Base-by-base conservation (phyloP, 2,113 vertebrate genomes). In the Tiliqua scincoides region DNA sequence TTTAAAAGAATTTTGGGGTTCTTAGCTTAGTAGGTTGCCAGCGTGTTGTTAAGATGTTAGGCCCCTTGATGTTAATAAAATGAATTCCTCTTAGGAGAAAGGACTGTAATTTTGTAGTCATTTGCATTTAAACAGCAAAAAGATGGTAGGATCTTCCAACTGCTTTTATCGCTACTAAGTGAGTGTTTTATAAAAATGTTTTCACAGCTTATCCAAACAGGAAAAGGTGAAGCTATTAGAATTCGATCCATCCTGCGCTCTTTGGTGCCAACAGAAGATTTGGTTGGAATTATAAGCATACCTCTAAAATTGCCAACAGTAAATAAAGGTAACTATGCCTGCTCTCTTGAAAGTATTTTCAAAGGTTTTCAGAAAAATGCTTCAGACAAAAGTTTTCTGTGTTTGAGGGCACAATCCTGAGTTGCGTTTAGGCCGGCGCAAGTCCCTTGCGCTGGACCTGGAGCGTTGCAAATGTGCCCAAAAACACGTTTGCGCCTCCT, bases 271-370 rank as follows among this genome's bases (percentile, higher is more conserved):
- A 99, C 97, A 0, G 98, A 99, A 85, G 99, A 99, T 92, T 97
- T 99, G 79, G 99, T 99, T 61, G 99, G 99, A 52, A 99, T 98
- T 89, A 99, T 99, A 95, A 99, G 99, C 91, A 99, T 99, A 91
- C 98, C 98, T 6, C 96, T 99, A 71, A 99, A 98, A 87, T 96
- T 99, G 92, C 98, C 99, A n/a, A 94, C 97, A 40, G 93, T 97
- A 83, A 99, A 98, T 94, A 99, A 98, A 99, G 99, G 99, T 99
- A 97, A 75, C 10, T 57, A 74, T 9, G 63, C 65, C 25, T 27
- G 18, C 43, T 67, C 40, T 11, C 25, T 18, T 27, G 59, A 40
- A 43, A 15, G 20, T 6, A 30, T 65, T 68, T 81, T 52, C 30
- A 48, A 48, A 68, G 1, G 48, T n/a, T 6, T 23, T 61, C n/a